Conservation (phyloP, 2,797 vertebrate species). For the Pseudochirops corinnae region DNA sequence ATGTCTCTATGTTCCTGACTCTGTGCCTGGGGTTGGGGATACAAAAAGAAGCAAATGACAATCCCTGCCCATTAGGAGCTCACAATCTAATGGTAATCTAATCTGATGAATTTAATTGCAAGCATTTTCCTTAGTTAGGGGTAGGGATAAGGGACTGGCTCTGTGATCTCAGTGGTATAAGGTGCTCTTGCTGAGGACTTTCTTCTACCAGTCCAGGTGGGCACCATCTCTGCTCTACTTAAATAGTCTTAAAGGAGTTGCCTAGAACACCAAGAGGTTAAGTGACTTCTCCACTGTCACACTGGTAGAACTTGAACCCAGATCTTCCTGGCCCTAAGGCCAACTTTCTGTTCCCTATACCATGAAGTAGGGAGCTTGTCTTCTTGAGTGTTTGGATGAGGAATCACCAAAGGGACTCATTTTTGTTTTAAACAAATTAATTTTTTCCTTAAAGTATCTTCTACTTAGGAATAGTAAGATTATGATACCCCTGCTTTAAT, state of each 20-base stretch:
- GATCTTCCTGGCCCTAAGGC: background rate
- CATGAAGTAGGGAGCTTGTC: conserved; percentile 20
- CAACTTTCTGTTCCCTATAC: background rate
- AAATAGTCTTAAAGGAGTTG: background rate
- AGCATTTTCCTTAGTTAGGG: background rate
- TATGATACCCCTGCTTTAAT: background rate
- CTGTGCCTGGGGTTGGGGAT: background rate
- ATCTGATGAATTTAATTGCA: background rate
- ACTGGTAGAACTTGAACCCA: background rate
- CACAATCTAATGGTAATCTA: background rate
- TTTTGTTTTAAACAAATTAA: conserved; percentile 13
- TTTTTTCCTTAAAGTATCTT: background rate
- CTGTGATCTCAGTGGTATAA: background rate
- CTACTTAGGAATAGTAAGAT: conserved; percentile 17
- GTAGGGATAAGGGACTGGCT: background rate
- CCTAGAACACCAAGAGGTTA: background rate
- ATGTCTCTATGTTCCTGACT: background rate
- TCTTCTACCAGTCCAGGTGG: background rate
- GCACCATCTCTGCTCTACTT: background rate
- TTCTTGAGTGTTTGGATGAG: conserved; percentile 23
- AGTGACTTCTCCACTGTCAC: background rate
- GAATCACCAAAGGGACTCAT: conserved; percentile 24
- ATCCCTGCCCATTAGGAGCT: background rate
- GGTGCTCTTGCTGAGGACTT: background rate
- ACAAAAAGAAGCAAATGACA: background rate